Conservation (phyloP, 2,797 vertebrate genomes). For the Sphenopsis melanotis region DNA sequence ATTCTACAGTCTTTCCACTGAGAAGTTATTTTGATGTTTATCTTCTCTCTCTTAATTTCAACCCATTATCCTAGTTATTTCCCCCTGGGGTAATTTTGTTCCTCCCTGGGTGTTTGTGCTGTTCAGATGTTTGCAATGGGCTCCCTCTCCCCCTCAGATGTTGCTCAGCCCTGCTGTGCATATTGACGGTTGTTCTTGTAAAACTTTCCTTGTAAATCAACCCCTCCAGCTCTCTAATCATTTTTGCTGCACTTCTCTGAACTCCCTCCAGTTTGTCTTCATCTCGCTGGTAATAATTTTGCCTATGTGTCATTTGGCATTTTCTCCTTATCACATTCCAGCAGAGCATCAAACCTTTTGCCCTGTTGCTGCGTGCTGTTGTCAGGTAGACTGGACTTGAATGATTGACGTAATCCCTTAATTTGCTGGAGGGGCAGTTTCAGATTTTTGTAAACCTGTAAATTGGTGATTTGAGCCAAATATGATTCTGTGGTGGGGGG, state of each 20-base stretch:
- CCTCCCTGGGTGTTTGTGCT: slow-evolving; percentile 26
- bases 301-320: slow-evolving; percentile 59
- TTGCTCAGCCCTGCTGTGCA: slow-evolving; percentile 41
- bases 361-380: slow-evolving; percentile 40
- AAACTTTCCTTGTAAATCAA: slow-evolving; percentile 61
- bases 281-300: slow-evolving; percentile 49
- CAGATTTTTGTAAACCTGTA: slow-evolving; percentile 50
- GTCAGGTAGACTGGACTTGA: slow-evolving; percentile 52
- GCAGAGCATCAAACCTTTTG: slow-evolving; percentile 63
- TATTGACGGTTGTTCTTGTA: slow-evolving; percentile 47
- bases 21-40: slow-evolving; percentile 51
- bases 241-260: slow-evolving; percentile 66
- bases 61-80: slow-evolving; percentile 42
- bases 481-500: not conserved
- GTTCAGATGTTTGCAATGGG: not conserved
- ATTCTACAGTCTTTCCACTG: slow-evolving; percentile 10
- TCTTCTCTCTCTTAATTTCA: slow-evolving; percentile 51
- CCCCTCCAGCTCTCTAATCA: slow-evolving; percentile 64
- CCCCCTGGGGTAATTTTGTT: slow-evolving; percentile 40
- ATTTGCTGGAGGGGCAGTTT: slow-evolving; percentile 37
- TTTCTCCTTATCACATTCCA: slow-evolving; percentile 64
- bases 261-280: slow-evolving; percentile 62
- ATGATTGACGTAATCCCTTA: slow-evolving; percentile 58
- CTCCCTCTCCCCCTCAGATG: slow-evolving; percentile 9
- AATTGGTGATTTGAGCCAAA: slow-evolving; percentile 54